Percentiles rank a stretch among this genome's conserved stretches.
These are phyloP conservation scores for Malurus cyaneus DNA, from an alignment of 2,113 vertebrate genomes.

Conservation along the genomic window DNA sequence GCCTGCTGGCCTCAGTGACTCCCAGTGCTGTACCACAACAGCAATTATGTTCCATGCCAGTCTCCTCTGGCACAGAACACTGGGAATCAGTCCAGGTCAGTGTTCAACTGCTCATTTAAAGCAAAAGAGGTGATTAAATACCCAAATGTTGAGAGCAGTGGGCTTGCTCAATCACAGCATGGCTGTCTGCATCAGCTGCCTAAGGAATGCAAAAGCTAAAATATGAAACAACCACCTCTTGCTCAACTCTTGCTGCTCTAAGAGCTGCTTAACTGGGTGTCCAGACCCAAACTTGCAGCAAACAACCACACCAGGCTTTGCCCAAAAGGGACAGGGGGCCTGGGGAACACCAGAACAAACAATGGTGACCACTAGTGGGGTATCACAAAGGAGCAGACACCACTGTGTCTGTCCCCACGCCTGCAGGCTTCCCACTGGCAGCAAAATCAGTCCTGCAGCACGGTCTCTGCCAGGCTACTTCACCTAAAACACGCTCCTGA, in stretches of 20 bases:
- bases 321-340: not conserved
- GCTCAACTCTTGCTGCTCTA: not conserved
- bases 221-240: not conserved
- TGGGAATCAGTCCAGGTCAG: not conserved
- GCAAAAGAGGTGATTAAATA: not conserved
- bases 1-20: not conserved
- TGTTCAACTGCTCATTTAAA: not conserved
- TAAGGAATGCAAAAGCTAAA: not conserved
- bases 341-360: not conserved
- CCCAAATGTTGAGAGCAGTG: not conserved
- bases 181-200: not conserved
- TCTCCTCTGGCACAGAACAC: not conserved
- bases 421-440: not conserved
- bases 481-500: not conserved
- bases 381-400: not conserved
- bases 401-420: not conserved
- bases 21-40: not conserved
- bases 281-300: not conserved
- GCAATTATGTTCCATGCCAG: not conserved
- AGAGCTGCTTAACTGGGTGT: not conserved
- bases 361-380: not conserved
- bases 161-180: not conserved
- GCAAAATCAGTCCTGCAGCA: not conserved
- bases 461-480: not conserved
- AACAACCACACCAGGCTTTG: fast-evolving